phyloP scores from a whole-genome alignment of 2,113 vertebrate genomes.

The Hypocryptadius cinnamomeus region DNA sequence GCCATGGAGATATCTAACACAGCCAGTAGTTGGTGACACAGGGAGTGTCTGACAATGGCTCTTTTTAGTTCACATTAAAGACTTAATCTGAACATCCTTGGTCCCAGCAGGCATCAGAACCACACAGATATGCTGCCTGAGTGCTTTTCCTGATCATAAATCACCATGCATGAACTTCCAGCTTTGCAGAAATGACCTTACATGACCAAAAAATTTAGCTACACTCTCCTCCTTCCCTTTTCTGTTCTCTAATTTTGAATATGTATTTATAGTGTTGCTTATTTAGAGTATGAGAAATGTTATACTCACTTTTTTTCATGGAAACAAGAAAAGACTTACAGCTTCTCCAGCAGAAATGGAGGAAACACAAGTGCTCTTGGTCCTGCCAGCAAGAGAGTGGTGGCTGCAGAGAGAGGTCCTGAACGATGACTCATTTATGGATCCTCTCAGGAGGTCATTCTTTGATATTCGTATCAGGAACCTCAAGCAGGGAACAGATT shows the following conservation, averaged over 20 bases:
- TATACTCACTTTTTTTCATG: neutral
- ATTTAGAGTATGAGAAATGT: neutral
- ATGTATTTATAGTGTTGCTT: neutral
- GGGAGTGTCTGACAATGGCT: neutral
- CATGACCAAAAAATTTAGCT: neutral
- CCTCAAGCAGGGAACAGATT: conserved; percentile 62
- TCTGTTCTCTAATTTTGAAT: neutral
- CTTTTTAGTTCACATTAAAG: neutral
- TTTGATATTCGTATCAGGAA: conserved; percentile 52
- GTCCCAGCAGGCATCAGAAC: neutral
- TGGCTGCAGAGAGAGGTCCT: conserved; percentile 58
- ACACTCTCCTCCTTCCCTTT: neutral
- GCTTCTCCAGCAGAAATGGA: conserved; percentile 56
- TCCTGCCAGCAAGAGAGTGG: conserved; percentile 39
- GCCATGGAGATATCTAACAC: neutral
- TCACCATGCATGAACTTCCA: neutral
- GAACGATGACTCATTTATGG: conserved; percentile 59
- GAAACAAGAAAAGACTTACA: conserved; percentile 49
- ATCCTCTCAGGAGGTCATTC: conserved; percentile 51
- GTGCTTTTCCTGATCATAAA: neutral
- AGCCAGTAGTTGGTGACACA: neutral
- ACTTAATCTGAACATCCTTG: neutral
- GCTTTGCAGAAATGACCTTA: neutral
- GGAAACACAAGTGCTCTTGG: conserved; percentile 47
- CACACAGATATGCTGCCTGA: neutral